Percentiles rank a stretch among this genome's conserved stretches.
Evolutionary conservation across 2,797 vertebrate species (phyloP).

Genomic region (Liparis tanakae): DNA sequence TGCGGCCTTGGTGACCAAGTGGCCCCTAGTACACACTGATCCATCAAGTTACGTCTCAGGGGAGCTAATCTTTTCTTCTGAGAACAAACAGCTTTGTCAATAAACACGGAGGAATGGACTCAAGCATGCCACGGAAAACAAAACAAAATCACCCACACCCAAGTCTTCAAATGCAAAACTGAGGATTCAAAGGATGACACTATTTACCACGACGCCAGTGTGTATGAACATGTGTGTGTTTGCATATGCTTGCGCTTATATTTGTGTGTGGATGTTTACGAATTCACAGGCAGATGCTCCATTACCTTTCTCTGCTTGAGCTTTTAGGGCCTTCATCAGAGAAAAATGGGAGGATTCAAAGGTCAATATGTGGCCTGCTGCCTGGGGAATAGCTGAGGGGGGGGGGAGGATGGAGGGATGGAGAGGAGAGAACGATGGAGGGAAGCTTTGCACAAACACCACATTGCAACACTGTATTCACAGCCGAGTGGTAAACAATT

Average conservation of each 20-base stretch:
- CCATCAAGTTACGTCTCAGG: slow-evolving; percentile 53
- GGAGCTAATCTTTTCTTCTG: slow-evolving; percentile 66
- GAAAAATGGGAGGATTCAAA: slow-evolving; percentile 44
- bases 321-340: slow-evolving; percentile 30
- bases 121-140: slow-evolving; percentile 17
- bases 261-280: neutral
- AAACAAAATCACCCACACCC: slow-evolving; percentile 31
- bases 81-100: slow-evolving; percentile 63
- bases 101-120: slow-evolving; percentile 56
- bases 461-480: slow-evolving; percentile 39
- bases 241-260: slow-evolving; percentile 19
- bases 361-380: slow-evolving; percentile 58
- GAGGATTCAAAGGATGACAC: slow-evolving; percentile 16
- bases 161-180: slow-evolving; percentile 30
- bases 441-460: slow-evolving; percentile 1
- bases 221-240: slow-evolving; percentile 8
- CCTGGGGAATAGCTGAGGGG: slow-evolving; percentile 47
- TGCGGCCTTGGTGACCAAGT: slow-evolving; percentile 31
- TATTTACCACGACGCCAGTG: slow-evolving; percentile 2
- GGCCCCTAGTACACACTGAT: slow-evolving; percentile 54
- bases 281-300: slow-evolving; percentile 24
- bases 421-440: slow-evolving; percentile 16
- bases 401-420: neutral
- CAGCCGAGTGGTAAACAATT: slow-evolving; percentile 27
- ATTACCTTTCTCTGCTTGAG: slow-evolving; percentile 37